Conservation (phyloP, 2,797 vertebrate genomes). For the Onychomys arenicola region DNA sequence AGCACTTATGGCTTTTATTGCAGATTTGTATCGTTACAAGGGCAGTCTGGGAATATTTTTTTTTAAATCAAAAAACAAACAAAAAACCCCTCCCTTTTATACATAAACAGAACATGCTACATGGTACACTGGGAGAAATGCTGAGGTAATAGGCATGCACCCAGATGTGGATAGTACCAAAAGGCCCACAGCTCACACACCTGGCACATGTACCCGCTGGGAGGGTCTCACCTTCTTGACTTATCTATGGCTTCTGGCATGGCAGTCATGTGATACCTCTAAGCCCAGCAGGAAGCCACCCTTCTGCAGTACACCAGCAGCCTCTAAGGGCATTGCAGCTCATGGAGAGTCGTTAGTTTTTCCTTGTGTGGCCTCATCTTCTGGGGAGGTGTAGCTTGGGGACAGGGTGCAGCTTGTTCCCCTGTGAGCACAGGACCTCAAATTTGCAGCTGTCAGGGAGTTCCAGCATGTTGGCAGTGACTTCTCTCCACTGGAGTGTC, state of each 20-base stretch:
- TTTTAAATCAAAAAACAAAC: conserved; percentile 68
- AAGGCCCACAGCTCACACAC: conserved; percentile 42
- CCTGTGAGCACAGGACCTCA: conserved; percentile 84
- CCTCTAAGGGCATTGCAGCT: conserved; percentile 41
- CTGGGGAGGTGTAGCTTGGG: conserved; percentile 19
- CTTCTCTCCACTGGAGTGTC: conserved; percentile 68
- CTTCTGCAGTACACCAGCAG: not conserved
- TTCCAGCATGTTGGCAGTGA: conserved; percentile 65
- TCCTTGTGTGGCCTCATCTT: not conserved
- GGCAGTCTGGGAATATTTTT: conserved; percentile 85
- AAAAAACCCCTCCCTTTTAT: conserved; percentile 83
- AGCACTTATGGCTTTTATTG: conserved; percentile 87
- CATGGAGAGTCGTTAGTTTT: conserved; percentile 64
- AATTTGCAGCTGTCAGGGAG: conserved; percentile 66
- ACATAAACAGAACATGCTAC: conserved; percentile 87
- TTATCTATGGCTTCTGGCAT: conserved; percentile 69
- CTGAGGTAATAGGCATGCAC: conserved; percentile 86
- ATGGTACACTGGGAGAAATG: conserved; percentile 83
- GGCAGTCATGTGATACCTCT: conserved; percentile 58
- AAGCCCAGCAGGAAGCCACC: conserved; percentile 63
- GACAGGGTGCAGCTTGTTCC: conserved; percentile 38
- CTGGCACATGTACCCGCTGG: conserved; percentile 14
- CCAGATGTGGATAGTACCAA: conserved; percentile 67
- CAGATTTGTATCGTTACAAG: conserved; percentile 85
- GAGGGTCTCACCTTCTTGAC: conserved; percentile 56